These are phyloP conservation scores for Rafetus swinhoei DNA, from an alignment of 2,113 vertebrate species.

Conservation along the genomic window DNA sequence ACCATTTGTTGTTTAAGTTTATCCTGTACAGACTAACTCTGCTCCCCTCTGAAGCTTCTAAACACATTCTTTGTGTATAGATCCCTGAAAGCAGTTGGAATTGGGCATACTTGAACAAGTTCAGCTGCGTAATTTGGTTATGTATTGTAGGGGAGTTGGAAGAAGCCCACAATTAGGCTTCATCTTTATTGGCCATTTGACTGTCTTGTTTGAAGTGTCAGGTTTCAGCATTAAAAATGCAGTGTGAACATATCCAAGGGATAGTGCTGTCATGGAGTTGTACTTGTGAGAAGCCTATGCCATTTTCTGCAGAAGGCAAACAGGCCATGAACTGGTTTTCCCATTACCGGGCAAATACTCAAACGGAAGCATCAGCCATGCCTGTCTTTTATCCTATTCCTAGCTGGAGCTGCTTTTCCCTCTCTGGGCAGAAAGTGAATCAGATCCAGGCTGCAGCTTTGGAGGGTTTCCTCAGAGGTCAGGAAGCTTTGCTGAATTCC, in stretches of 20 bases:
- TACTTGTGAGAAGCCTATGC: rapidly evolving
- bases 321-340: not conserved
- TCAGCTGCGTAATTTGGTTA: not conserved
- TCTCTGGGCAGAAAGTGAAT: not conserved
- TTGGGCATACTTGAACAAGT: not conserved
- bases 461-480: not conserved
- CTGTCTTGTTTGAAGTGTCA: not conserved
- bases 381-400: not conserved
- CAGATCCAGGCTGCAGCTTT: not conserved
- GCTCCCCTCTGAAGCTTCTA: not conserved
- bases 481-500: not conserved
- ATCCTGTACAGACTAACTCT: no score
- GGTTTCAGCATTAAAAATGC: not conserved
- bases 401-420: not conserved
- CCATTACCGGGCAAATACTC: not conserved
- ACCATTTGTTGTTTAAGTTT: no score
- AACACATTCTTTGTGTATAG: not conserved
- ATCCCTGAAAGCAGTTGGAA: not conserved
- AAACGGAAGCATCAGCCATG: not conserved
- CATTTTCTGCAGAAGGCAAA: not conserved
- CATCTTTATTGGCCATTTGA: not conserved
- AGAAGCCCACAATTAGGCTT: not conserved
- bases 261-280: not conserved
- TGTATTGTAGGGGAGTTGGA: not conserved
- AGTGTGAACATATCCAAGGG: not conserved